phyloP scores from a whole-genome alignment of 37 sponge, comb jelly and placozoan genomes.

The Spongia lamella region DNA sequence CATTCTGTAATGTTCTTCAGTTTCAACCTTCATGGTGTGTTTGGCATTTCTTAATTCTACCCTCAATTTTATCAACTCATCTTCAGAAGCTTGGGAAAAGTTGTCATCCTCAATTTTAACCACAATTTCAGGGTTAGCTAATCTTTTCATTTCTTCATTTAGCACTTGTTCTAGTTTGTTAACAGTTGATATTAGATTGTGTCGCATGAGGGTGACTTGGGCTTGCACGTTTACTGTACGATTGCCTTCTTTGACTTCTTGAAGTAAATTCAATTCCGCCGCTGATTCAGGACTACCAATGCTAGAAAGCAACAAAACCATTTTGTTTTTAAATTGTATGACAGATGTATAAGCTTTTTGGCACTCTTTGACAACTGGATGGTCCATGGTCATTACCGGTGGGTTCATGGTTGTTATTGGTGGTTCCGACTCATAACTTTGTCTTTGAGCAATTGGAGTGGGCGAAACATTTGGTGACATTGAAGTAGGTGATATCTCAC shows the following conservation, averaged over 20 bases:
- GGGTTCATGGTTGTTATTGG: no score
- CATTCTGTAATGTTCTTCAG: conserved; percentile 36
- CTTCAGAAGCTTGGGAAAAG: not conserved
- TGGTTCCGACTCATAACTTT: not conserved
- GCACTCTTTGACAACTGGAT: conserved; percentile 61
- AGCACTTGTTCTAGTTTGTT: conserved; percentile 59
- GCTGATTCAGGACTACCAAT: not conserved
- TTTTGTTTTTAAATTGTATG: conserved; percentile 45
- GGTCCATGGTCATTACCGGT: conserved; percentile 37
- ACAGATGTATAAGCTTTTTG: conserved; percentile 45
- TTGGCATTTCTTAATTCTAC: conserved; percentile 3
- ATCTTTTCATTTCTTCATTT: conserved; percentile 13
- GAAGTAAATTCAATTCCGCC: not conserved
- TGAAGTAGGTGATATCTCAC: not conserved
- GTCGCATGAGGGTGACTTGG: conserved; percentile 67
- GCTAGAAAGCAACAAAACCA: conserved; percentile 20
- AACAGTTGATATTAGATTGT: conserved; percentile 45
- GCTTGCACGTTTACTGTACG: conserved; percentile 21
- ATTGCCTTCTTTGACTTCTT: not conserved
- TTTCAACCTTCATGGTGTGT: conserved; percentile 15
- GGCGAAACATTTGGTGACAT: not conserved
- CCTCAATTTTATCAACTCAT: conserved; percentile 6
- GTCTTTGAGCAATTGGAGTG: no score
- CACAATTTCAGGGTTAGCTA: not conserved
- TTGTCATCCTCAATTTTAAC: not conserved